Conservation (phyloP, 1,140 invertebrate genomes). For the Temnothorax nylanderi region DNA sequence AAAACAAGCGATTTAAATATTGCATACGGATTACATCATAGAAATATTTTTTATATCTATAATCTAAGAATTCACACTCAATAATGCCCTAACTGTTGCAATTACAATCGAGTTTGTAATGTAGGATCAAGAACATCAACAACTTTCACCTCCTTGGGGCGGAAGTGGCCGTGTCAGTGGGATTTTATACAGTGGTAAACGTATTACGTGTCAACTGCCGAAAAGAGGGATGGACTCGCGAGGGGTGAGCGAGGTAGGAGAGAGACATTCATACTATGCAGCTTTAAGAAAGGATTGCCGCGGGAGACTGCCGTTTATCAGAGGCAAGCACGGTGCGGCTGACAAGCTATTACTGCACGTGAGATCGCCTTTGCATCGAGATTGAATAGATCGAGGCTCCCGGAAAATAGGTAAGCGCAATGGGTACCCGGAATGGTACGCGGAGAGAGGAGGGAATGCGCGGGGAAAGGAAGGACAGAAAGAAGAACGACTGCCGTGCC, state of each 20-base stretch:
- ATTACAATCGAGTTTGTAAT: conserved; percentile 16
- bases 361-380: conserved; percentile 78
- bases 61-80: background rate
- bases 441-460: background rate
- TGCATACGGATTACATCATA: background rate
- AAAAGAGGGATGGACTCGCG: conserved; percentile 19
- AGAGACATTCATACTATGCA: conserved; percentile 53
- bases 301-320: conserved; percentile 77
- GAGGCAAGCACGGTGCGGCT: conserved; percentile 70
- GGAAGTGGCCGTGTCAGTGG: background rate
- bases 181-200: conserved; percentile 64
- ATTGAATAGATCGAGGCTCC: conserved; percentile 75
- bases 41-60: background rate
- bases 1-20: background rate
- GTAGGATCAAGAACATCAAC: background rate
- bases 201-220: conserved; percentile 60
- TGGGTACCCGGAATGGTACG: conserved; percentile 31
- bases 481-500: conserved; percentile 52
- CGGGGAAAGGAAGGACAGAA: background rate
- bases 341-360: conserved; percentile 78
- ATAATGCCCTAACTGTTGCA: background rate
- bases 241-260: background rate
- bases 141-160: background rate
- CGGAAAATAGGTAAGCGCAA: conserved; percentile 73
- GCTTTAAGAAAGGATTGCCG: conserved; percentile 73